Conservation (phyloP, 2,888 invertebrate species). For the Synergus japonicus region DNA sequence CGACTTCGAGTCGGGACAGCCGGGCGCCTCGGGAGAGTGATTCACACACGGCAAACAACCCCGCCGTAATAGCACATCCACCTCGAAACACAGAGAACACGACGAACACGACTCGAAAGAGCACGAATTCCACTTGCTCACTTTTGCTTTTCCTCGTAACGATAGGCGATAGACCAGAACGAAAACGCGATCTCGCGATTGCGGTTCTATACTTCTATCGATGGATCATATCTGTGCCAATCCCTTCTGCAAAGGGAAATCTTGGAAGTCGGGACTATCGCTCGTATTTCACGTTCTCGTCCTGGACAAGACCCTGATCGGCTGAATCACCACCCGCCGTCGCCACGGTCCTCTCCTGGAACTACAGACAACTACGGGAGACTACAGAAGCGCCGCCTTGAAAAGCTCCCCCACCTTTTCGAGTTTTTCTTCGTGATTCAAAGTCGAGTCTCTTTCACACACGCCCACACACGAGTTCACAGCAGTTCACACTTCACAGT, state of each 20-base stretch:
- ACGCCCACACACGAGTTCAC: no score
- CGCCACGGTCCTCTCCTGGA: background rate
- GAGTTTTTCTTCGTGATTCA: no score
- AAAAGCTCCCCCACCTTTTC: no score
- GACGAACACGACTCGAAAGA: background rate
- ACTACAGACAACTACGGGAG: background rate
- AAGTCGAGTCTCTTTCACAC: no score
- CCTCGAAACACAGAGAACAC: background rate
- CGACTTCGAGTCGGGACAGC: constrained; percentile 15
- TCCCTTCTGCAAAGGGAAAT: background rate
- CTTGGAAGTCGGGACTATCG: background rate
- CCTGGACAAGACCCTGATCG: constrained; percentile 19
- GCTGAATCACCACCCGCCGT: constrained; percentile 21
- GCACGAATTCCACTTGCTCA: constrained; percentile 21
- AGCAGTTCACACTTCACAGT: no score
- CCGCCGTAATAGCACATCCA: background rate
- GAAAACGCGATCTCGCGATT: background rate
- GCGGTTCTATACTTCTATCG: background rate
- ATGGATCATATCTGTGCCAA: background rate
- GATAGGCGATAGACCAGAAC: background rate
- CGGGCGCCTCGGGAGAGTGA: constrained; percentile 21
- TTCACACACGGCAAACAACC: constrained; percentile 25
- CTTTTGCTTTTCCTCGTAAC: background rate
- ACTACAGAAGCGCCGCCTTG: background rate
- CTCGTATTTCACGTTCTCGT: constrained; percentile 2